Evolutionary conservation across 2,797 vertebrate species (phyloP).

Genomic region (Acanthopagrus latus): DNA sequence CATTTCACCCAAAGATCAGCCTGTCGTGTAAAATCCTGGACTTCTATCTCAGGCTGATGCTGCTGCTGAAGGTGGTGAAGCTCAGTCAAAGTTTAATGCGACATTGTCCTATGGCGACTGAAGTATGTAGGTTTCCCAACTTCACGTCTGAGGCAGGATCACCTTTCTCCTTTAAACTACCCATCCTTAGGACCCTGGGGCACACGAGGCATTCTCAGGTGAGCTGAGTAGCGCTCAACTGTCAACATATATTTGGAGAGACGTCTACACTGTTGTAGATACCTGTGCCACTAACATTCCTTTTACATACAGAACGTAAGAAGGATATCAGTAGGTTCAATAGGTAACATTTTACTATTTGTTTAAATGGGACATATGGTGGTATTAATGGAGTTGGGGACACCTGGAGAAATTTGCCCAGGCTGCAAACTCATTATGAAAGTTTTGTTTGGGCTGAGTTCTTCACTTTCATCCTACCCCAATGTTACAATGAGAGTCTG

Average conservation of each 20-base stretch:
- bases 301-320: neutral
- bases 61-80: slow-evolving; percentile 37
- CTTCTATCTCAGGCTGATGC: slow-evolving; percentile 29
- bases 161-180: slow-evolving; percentile 63
- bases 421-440: too few species aligned
- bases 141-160: slow-evolving; percentile 52
- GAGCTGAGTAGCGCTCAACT: slow-evolving; percentile 29
- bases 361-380: too few species aligned
- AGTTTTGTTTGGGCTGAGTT: too few species aligned
- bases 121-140: slow-evolving; percentile 54
- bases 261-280: neutral
- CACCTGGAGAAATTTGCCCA: too few species aligned
- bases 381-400: too few species aligned
- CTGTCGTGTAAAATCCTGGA: neutral
- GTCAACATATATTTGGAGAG: neutral
- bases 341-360: too few species aligned
- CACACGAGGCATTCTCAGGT: slow-evolving; percentile 61
- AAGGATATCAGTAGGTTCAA: neutral
- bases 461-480: too few species aligned
- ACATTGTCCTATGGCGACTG: slow-evolving; percentile 26
- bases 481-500: too few species aligned
- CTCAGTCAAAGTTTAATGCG: slow-evolving; percentile 30
- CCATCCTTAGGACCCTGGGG: slow-evolving; percentile 55
- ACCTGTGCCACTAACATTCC: too few species aligned
- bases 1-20: neutral